Evolutionary conservation across 2,888 invertebrate genomes (phyloP).

Genomic region (Sinotaia quadrata): DNA sequence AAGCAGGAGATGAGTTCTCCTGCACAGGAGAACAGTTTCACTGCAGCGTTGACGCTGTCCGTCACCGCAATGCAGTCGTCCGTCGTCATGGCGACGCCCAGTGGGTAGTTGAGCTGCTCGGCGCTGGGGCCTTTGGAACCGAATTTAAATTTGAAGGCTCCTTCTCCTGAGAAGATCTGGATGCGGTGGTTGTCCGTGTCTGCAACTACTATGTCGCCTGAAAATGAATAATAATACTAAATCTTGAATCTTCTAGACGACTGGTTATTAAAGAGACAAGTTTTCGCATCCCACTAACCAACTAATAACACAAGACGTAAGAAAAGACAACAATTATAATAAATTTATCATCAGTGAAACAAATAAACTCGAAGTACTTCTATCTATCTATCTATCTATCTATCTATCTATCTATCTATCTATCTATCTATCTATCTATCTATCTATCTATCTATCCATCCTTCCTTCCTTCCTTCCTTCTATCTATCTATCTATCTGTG

Average conservation of each 20-base stretch:
- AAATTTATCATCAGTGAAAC: not conserved
- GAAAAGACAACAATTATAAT: too few relatives aligned
- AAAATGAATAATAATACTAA: not conserved
- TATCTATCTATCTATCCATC: too few relatives aligned
- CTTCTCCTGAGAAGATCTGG: conserved; percentile 64
- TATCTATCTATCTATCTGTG: too few relatives aligned
- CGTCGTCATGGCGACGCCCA: conserved; percentile 62
- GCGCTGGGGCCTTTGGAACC: conserved; percentile 58
- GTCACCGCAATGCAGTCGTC: conserved; percentile 64
- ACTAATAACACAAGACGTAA: too few relatives aligned
- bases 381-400: too few relatives aligned
- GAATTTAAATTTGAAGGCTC: conserved; percentile 61
- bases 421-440: too few relatives aligned
- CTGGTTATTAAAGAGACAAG: too few relatives aligned
- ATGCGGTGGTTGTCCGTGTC: conserved; percentile 68
- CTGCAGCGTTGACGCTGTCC: conserved; percentile 66
- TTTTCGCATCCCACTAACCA: too few relatives aligned
- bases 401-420: too few relatives aligned
- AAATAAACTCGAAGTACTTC: too few relatives aligned
- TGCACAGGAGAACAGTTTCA: conserved; percentile 60
- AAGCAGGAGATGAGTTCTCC: conserved; percentile 55
- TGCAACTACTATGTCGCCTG: conserved; percentile 65
- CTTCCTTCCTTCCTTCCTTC: too few relatives aligned
- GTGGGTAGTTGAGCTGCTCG: conserved; percentile 62
- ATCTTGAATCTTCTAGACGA: not conserved